Evolutionary conservation across 23 tunicate species (phyloP).

Genomic region (Aplidium turbinatum): DNA sequence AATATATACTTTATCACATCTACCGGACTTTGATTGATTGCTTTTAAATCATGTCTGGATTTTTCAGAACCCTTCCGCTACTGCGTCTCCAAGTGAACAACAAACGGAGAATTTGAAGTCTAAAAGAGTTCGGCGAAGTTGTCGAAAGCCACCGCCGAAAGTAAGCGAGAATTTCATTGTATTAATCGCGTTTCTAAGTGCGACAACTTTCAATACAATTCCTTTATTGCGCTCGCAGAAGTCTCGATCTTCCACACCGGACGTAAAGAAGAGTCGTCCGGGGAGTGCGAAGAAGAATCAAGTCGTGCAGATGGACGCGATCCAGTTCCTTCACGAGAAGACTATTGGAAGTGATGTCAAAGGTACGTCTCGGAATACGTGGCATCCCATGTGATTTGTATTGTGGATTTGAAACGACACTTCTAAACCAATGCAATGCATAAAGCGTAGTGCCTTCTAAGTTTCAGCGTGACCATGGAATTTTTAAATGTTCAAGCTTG

Average conservation of each 20-base stretch:
- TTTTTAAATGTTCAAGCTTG: too few species aligned
- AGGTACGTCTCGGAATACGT: conserved; percentile 32
- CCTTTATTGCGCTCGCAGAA: neutral
- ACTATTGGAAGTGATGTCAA: conserved; percentile 68
- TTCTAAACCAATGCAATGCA: too few species aligned
- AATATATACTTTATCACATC: too few species aligned
- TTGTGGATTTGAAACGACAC: too few species aligned
- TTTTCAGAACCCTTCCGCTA: too few species aligned
- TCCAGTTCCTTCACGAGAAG: conserved; percentile 57
- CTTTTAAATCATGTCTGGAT: too few species aligned
- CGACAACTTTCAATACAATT: neutral
- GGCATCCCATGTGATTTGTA: too few species aligned
- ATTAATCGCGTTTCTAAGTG: neutral
- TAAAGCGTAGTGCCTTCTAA: too few species aligned
- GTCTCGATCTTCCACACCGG: conserved; percentile 7
- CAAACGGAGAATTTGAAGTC: neutral
- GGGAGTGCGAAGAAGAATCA: conserved; percentile 3
- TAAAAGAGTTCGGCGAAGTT: conserved; percentile 43
- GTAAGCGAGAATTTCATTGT: conserved; percentile 1
- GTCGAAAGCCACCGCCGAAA: conserved; percentile 53
- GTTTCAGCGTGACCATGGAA: too few species aligned
- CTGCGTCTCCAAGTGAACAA: too few species aligned
- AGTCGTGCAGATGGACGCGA: conserved; percentile 40
- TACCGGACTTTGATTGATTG: too few species aligned
- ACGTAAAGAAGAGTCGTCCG: conserved; percentile 2